A percentile compares a stretch with the other conserved stretches of the same genome.
These are phyloP conservation scores for Drosophila arizonae DNA, from an alignment of 1,140 invertebrate genomes.

Conservation along the genomic window DNA sequence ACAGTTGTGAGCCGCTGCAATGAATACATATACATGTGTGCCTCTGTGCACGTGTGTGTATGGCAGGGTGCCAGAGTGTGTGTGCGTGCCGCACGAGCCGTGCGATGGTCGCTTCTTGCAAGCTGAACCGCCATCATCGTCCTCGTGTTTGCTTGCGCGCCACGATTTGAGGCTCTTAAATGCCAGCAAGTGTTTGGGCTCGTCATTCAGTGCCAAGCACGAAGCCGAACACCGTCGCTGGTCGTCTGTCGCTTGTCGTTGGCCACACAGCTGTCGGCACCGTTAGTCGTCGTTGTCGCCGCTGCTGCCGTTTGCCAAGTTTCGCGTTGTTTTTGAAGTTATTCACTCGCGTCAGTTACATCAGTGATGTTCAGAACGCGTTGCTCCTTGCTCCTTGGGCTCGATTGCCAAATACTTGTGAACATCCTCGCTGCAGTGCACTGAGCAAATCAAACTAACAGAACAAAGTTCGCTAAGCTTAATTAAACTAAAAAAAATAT, in stretches of 20 bases:
- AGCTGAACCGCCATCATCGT: conserved; percentile 75
- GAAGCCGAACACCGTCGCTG: conserved; percentile 51
- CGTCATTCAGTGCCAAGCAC: conserved; percentile 62
- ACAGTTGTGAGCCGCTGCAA: conserved; percentile 37
- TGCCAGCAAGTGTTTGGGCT: conserved; percentile 45
- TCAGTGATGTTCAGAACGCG: conserved; percentile 62
- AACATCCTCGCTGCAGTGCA: conserved; percentile 38
- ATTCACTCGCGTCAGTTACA: conserved; percentile 39
- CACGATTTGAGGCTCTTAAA: conserved; percentile 46
- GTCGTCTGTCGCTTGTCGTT: conserved; percentile 13
- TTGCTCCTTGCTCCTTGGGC: conserved; percentile 45
- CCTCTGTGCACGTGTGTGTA: conserved; percentile 12
- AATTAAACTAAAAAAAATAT: not conserved
- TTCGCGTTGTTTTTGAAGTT: conserved; percentile 43
- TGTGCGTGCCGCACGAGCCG: conserved; percentile 38
- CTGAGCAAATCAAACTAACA: conserved; percentile 45
- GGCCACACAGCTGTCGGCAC: conserved; percentile 33
- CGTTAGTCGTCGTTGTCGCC: conserved; percentile 38
- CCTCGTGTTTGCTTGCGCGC: conserved; percentile 62
- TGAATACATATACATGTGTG: conserved; percentile 30
- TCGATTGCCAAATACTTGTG: conserved; percentile 51
- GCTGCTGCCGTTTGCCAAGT: conserved; percentile 37
- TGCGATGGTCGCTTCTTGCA: conserved; percentile 74
- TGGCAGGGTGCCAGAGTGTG: not conserved
- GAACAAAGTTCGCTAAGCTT: conserved; percentile 1